phyloP scores from a whole-genome alignment of 1,140 invertebrate genomes.

The Heliothis virescens region DNA sequence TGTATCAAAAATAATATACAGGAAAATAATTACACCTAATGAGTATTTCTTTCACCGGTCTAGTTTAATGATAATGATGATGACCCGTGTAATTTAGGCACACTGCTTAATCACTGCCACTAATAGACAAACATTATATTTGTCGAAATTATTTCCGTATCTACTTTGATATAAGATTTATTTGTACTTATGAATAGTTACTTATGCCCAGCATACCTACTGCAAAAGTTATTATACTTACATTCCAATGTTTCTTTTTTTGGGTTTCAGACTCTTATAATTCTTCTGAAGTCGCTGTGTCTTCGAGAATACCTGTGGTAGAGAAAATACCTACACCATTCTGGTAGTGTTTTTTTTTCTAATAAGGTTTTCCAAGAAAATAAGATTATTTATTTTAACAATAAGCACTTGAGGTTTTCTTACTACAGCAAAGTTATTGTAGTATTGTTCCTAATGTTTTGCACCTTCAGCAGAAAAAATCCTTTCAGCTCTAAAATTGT shows the following conservation, averaged over 20 bases:
- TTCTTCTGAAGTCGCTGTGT: too few relatives aligned
- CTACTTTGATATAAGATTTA: background rate
- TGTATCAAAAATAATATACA: background rate
- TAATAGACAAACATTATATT: background rate
- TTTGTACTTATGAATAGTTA: background rate
- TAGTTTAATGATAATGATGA: slow-evolving; percentile 18
- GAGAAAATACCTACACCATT: too few relatives aligned
- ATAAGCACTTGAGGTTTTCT: background rate
- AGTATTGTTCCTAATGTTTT: slow-evolving; percentile 9
- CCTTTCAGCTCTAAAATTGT: background rate
- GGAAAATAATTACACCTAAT: background rate
- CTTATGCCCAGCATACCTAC: background rate
- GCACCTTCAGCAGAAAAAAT: slow-evolving; percentile 8
- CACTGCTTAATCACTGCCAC: background rate
- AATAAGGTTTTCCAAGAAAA: too few relatives aligned
- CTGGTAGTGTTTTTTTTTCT: too few relatives aligned
- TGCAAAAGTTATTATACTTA: too few relatives aligned
- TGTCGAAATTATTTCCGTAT: background rate
- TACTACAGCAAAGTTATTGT: background rate
- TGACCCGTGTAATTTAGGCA: background rate
- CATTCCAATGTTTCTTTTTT: too few relatives aligned
- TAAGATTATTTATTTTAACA: background rate
- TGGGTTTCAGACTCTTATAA: too few relatives aligned
- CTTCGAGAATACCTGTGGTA: too few relatives aligned
- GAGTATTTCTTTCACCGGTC: slow-evolving; percentile 23